Evolutionary conservation across 92 coral and sea anemone genomes (phyloP).

Genomic region (Zoanthus sociatus): DNA sequence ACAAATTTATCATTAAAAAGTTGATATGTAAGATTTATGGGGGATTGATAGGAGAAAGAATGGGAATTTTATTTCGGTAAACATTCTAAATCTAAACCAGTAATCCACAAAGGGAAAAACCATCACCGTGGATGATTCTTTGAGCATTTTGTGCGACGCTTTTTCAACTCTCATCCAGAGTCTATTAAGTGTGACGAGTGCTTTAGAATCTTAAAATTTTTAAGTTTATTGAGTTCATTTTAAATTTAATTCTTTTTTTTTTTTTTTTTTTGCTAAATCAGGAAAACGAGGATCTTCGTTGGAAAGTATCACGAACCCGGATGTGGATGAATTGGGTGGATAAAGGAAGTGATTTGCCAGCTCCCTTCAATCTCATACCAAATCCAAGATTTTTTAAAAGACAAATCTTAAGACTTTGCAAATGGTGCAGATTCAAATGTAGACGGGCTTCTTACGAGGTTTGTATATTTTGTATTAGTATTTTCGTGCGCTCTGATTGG

Average conservation of each 20-base stretch:
- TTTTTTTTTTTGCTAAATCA: background rate
- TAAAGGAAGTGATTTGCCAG: constrained; percentile 53
- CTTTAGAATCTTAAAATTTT: background rate
- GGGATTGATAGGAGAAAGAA: too few relatives aligned
- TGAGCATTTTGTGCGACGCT: too few relatives aligned
- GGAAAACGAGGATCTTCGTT: constrained; percentile 57
- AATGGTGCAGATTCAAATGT: constrained; percentile 15
- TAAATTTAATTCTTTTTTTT: too few relatives aligned
- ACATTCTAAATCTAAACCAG: too few relatives aligned
- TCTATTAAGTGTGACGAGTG: background rate
- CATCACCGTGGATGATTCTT: too few relatives aligned
- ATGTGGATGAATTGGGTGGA: constrained; percentile 63
- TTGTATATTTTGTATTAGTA: background rate
- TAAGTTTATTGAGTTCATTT: background rate
- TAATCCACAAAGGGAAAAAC: too few relatives aligned
- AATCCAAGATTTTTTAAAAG: constrained; percentile 46
- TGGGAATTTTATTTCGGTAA: too few relatives aligned
- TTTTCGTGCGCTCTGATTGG: background rate
- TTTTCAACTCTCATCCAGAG: too few relatives aligned
- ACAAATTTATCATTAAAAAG: too few relatives aligned
- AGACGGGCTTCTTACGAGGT: background rate
- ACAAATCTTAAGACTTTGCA: constrained; percentile 5
- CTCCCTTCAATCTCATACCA: constrained; percentile 62
- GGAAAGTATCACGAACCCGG: constrained; percentile 62
- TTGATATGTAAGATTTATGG: too few relatives aligned